Evolutionary conservation across 2,113 vertebrate species (phyloP).

Genomic region (Albula goreensis): DNA sequence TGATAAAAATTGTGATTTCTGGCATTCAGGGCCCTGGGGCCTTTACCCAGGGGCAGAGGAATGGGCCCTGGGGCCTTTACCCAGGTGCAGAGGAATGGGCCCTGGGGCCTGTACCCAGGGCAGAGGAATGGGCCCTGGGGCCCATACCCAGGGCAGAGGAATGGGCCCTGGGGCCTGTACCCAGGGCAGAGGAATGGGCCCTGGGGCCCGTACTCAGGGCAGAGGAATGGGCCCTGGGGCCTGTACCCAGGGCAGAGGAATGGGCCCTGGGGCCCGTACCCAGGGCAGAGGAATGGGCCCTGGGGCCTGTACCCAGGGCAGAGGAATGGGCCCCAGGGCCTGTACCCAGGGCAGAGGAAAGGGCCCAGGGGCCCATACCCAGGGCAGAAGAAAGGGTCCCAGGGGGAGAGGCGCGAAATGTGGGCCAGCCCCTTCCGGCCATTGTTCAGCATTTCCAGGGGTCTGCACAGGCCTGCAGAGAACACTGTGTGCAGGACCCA

Average conservation of each 20-base stretch:
- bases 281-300: too few species aligned
- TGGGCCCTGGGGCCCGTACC: too few species aligned
- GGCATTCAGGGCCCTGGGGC: too few species aligned
- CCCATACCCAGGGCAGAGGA: background rate
- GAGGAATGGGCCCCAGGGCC: background rate
- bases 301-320: too few species aligned
- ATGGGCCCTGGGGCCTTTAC: too few species aligned
- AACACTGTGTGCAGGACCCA: background rate
- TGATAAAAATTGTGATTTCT: background rate
- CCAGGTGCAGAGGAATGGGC: too few species aligned
- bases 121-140: background rate
- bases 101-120: too few species aligned
- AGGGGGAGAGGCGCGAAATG: background rate
- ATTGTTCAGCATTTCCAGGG: constrained; percentile 17
- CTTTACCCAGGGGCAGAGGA: too few species aligned
- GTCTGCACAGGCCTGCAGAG: background rate
- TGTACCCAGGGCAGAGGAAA: background rate
- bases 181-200: constrained; percentile 2
- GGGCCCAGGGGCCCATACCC: background rate
- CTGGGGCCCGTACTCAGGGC: too few species aligned
- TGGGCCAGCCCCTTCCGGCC: constrained; percentile 15
- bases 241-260: too few species aligned
- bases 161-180: background rate
- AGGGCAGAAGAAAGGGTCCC: constrained; percentile 1
- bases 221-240: too few species aligned